These are phyloP conservation scores for Tinea pellionella DNA, from an alignment of 2,888 invertebrate genomes.

Conservation along the genomic window DNA sequence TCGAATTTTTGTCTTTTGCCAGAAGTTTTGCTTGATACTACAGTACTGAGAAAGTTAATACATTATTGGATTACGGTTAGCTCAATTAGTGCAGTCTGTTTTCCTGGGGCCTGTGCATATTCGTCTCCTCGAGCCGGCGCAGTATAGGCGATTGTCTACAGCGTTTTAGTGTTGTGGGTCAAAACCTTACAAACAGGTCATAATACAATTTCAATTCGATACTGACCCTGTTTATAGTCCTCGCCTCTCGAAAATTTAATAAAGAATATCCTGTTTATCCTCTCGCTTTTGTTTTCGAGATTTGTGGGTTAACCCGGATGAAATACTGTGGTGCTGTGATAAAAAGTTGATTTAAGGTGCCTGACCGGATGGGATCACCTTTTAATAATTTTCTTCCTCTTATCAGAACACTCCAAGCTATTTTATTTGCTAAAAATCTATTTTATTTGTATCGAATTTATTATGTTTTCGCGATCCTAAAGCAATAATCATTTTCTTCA, in stretches of 20 bases:
- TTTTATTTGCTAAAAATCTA: not conserved
- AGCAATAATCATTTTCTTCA: no score
- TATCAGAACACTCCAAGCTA: not conserved
- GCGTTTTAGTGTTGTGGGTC: no score
- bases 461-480: no score
- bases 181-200: not conserved
- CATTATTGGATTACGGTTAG: no score
- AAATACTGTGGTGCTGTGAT: not conserved
- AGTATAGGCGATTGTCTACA: no score
- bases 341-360: slow-evolving; percentile 4
- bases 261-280: slow-evolving; percentile 12
- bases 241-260: slow-evolving; percentile 10
- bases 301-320: not conserved
- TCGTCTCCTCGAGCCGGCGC: no score
- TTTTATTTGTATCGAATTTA: no score
- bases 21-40: no score
- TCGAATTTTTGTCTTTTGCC: no score
- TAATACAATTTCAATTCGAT: not conserved
- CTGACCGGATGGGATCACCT: slow-evolving; percentile 4
- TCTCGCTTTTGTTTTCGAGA: slow-evolving; percentile 6
- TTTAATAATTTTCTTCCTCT: not conserved
- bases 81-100: no score
- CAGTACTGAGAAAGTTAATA: no score
- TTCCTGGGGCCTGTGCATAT: no score
- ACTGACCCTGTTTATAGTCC: not conserved